A percentile compares a stretch with the other conserved stretches of the same genome.
Evolutionary conservation across 2,888 invertebrate genomes (phyloP).

Genomic region (Diploptera punctata): DNA sequence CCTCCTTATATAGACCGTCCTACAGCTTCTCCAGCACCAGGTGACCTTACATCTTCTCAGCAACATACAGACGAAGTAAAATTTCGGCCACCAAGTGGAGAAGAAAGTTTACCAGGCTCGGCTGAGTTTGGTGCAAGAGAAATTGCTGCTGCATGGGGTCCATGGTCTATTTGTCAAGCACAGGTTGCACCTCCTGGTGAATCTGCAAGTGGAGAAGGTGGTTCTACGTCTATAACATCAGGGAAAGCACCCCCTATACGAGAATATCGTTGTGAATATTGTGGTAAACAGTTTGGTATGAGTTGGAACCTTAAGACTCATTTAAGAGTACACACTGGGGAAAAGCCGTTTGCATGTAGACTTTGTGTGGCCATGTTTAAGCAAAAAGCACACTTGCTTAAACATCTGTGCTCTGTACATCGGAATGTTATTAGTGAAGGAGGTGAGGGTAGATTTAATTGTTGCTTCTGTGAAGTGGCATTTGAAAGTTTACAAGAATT

Average conservation of each 20-base stretch:
- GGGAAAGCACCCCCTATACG: constrained; percentile 66
- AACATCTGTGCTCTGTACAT: constrained; percentile 89
- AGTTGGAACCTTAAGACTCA: constrained; percentile 93
- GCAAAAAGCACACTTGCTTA: constrained; percentile 86
- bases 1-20: constrained; percentile 64
- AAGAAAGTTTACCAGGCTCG: constrained; percentile 56
- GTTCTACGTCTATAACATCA: not conserved
- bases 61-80: constrained; percentile 62
- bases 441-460: constrained; percentile 80
- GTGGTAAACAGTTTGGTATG: constrained; percentile 92
- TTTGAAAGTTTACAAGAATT: constrained; percentile 87
- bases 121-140: constrained; percentile 52
- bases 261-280: constrained; percentile 88
- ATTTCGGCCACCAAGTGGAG: constrained; percentile 74
- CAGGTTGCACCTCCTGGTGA: constrained; percentile 55
- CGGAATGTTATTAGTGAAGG: constrained; percentile 86
- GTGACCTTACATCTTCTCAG: constrained; percentile 50
- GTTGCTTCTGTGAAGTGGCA: constrained; percentile 86
- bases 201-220: constrained; percentile 41
- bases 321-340: constrained; percentile 85
- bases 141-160: constrained; percentile 22
- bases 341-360: constrained; percentile 88
- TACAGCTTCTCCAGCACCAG: not conserved
- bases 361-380: constrained; percentile 92
- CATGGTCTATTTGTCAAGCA: constrained; percentile 69